A percentile compares a stretch with the other conserved stretches of the same genome.
phyloP scores from a whole-genome alignment of 1,140 invertebrate genomes.

The Drosophila kikkawai region DNA sequence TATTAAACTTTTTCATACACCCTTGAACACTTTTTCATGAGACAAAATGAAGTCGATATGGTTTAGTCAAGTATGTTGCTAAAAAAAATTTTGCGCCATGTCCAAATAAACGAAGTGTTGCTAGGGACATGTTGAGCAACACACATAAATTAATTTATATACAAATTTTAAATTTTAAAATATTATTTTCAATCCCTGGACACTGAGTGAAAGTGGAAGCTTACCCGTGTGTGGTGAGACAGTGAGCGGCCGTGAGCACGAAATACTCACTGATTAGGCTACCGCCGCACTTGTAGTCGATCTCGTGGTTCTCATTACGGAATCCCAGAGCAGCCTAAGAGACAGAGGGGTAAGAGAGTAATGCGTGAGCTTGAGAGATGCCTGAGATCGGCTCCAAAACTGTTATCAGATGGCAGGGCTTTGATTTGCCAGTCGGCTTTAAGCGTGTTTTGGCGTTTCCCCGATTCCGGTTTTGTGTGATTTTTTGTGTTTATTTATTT shows the following conservation, averaged over 20 bases:
- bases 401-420: slow-evolving; percentile 32
- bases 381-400: slow-evolving; percentile 1
- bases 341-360: slow-evolving; percentile 3
- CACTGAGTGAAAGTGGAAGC: slow-evolving; percentile 8
- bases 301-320: slow-evolving; percentile 36
- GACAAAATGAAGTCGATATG: background rate
- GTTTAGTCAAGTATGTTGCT: background rate
- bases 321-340: slow-evolving; percentile 61
- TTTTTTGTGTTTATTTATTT: slow-evolving; percentile 27
- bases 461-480: slow-evolving; percentile 52
- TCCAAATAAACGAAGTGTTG: background rate
- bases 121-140: background rate
- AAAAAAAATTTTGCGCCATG: background rate
- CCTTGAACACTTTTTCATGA: background rate
- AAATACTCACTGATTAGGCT: slow-evolving; percentile 79
- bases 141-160: background rate
- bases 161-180: too few species aligned
- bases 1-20: background rate
- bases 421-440: slow-evolving; percentile 22
- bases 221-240: slow-evolving; percentile 58
- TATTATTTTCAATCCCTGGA: background rate
- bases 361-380: background rate
- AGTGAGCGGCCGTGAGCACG: slow-evolving; percentile 68
- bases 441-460: slow-evolving; percentile 37
- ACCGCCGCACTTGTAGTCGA: slow-evolving; percentile 76